These are phyloP conservation scores for Marisa cornuarietis DNA, from an alignment of 1,140 invertebrate species.

Conservation along the genomic window DNA sequence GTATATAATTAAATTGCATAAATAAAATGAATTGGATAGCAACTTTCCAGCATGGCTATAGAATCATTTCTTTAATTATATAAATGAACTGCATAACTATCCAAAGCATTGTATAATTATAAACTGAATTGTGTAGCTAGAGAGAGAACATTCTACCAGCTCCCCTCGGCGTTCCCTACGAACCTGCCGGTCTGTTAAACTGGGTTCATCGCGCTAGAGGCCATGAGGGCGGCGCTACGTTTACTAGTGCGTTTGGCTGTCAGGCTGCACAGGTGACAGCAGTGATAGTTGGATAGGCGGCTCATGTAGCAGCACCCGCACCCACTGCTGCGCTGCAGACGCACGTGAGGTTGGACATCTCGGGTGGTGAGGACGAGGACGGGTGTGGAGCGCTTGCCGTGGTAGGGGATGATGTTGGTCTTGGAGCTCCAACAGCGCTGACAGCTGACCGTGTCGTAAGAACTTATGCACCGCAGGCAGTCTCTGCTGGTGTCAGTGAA, in stretches of 20 bases:
- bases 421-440: conserved; percentile 4
- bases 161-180: no score
- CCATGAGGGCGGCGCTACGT: not conserved
- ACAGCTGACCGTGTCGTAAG: conserved; percentile 4
- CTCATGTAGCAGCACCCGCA: conserved; percentile 14
- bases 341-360: not conserved
- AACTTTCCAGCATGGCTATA: no score
- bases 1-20: no score
- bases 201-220: no score
- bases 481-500: conserved; percentile 12
- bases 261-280: conserved; percentile 11
- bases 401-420: not conserved
- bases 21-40: no score
- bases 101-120: no score
- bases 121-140: no score
- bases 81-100: no score
- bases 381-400: not conserved
- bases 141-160: no score
- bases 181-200: no score
- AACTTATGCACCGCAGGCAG: not conserved
- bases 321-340: conserved; percentile 6
- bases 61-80: no score
- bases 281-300: not conserved
- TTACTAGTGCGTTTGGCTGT: conserved; percentile 6
- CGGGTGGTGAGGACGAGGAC: not conserved